A percentile compares a stretch with the other conserved stretches of the same genome.
Conservation (phyloP, 2,797 vertebrate genomes). For the Caiman crocodilus region DNA sequence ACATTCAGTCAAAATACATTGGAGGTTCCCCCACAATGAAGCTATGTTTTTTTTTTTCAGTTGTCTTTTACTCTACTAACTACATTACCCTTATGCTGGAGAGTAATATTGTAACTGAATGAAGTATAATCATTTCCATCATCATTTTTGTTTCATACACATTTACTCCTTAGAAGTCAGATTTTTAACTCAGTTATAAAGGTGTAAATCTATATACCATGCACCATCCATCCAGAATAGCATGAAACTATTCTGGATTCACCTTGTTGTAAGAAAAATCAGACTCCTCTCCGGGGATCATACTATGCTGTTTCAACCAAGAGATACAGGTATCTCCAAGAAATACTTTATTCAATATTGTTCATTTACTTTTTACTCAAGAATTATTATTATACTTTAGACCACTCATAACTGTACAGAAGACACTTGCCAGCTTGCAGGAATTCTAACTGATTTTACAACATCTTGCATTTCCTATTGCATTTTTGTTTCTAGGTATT, state of each 20-base stretch:
- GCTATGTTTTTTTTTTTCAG: neutral
- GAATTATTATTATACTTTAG: fast-evolving
- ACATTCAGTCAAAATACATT: constrained; percentile 2
- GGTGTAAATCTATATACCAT: neutral
- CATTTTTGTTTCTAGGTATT: neutral
- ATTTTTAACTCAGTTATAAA: neutral
- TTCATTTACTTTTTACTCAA: neutral
- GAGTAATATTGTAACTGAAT: neutral
- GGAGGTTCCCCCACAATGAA: neutral
- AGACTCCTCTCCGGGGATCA: neutral
- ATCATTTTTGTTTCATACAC: neutral
- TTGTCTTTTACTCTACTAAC: neutral
- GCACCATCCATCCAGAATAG: neutral
- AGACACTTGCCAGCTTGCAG: neutral
- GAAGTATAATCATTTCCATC: neutral
- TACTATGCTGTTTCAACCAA: neutral
- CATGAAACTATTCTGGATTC: neutral
- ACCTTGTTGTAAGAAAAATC: neutral
- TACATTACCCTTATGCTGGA: neutral
- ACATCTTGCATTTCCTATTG: neutral
- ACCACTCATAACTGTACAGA: neutral
- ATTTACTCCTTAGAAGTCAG: neutral
- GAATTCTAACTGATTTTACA: neutral
- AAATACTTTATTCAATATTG: neutral
- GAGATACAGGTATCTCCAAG: neutral